Percentiles rank a stretch among this genome's conserved stretches.
These are phyloP conservation scores for Ceratoteleas bidentatus DNA, from an alignment of 1,140 invertebrate species.

Conservation along the genomic window DNA sequence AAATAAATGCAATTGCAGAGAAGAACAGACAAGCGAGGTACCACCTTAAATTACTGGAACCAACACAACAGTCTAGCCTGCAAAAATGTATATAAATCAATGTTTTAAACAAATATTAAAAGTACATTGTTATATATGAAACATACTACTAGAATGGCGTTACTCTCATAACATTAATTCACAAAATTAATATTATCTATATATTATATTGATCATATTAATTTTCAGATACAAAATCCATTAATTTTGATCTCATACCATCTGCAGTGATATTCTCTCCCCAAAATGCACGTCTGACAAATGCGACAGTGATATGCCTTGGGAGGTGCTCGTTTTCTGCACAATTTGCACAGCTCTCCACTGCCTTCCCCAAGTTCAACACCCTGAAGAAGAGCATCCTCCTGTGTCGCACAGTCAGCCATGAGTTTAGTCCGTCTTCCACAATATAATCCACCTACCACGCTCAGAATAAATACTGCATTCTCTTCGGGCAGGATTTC, in stretches of 20 bases:
- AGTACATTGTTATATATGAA: no score
- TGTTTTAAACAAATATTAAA: no score
- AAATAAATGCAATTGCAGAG: conserved; percentile 83
- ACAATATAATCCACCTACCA: conserved; percentile 82
- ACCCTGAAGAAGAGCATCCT: conserved; percentile 63
- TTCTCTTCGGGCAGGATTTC: conserved; percentile 87
- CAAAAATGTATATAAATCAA: no score
- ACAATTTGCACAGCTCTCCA: conserved; percentile 76
- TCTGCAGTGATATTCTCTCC: conserved; percentile 79
- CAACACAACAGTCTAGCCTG: conserved; percentile 88
- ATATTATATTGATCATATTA: no score
- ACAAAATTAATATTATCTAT: no score
- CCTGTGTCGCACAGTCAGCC: conserved; percentile 75
- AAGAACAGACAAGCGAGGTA: conserved; percentile 84
- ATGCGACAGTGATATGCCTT: conserved; percentile 75
- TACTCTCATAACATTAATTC: no score
- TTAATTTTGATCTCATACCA: conserved; percentile 69
- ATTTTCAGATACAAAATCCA: no score
- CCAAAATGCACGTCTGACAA: conserved; percentile 77
- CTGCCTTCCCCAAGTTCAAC: conserved; percentile 76
- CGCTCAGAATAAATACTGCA: conserved; percentile 83
- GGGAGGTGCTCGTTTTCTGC: conserved; percentile 73
- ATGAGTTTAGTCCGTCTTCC: conserved; percentile 83
- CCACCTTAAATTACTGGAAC: conserved; percentile 84
- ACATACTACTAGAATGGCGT: no score